phyloP scores from a whole-genome alignment of 2,888 invertebrate genomes.

The Dermolepida albohirtum region DNA sequence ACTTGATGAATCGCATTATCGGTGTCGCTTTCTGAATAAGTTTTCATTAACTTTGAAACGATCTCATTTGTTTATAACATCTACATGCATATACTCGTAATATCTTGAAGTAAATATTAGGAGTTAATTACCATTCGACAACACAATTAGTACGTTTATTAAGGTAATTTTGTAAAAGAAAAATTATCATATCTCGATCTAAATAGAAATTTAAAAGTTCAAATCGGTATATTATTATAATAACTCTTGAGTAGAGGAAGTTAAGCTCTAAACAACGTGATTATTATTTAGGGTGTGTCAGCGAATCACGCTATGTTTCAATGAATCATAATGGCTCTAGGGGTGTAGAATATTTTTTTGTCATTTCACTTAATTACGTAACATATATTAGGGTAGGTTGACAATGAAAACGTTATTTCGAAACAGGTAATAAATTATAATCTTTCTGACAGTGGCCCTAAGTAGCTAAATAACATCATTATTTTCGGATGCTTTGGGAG shows the following conservation, averaged over 20 bases:
- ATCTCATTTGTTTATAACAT: too few species aligned
- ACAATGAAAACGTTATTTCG: slow-evolving; percentile 24
- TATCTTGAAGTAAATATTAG: too few species aligned
- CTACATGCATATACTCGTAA: too few species aligned
- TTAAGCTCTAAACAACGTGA: slow-evolving; percentile 36
- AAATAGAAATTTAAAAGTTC: slow-evolving; percentile 13
- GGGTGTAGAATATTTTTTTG: slow-evolving; percentile 47
- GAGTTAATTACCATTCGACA: not conserved
- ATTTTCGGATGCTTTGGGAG: not conserved
- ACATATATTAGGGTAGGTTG: slow-evolving; percentile 46
- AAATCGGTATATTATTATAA: slow-evolving; percentile 29
- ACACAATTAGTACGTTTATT: too few species aligned
- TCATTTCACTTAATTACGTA: slow-evolving; percentile 48
- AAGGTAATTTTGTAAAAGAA: not conserved
- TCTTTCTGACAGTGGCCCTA: slow-evolving; percentile 28
- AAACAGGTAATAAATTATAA: slow-evolving; percentile 42
- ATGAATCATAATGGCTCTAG: slow-evolving; percentile 45
- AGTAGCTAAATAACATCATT: slow-evolving; percentile 18
- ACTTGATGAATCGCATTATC: too few species aligned
- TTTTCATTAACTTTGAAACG: too few species aligned
- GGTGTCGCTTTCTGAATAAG: too few species aligned
- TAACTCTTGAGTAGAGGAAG: slow-evolving; percentile 21
- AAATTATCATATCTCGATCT: not conserved
- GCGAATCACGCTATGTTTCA: slow-evolving; percentile 51
- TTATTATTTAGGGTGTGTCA: slow-evolving; percentile 47